Conservation (phyloP, 2,113 vertebrate species). For the Pangasianodon hypophthalmus region DNA sequence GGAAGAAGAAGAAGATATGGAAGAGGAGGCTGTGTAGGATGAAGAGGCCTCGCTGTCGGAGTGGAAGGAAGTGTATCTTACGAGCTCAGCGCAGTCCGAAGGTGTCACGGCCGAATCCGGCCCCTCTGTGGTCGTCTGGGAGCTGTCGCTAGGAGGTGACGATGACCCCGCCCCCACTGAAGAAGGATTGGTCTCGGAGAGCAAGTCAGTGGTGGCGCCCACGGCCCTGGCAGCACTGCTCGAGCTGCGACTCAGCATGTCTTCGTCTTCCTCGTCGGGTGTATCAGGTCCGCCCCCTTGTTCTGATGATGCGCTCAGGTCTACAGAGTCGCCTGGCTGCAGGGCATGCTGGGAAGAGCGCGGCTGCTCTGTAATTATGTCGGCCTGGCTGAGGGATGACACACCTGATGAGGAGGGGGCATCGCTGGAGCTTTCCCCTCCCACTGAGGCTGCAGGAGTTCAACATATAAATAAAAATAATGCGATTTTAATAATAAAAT, state of each 20-base stretch:
- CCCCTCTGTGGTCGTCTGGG: constrained; percentile 97
- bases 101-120: constrained; percentile 96
- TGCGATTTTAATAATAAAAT: too few relatives aligned
- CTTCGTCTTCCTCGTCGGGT: constrained; percentile 70
- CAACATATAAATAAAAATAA: not conserved
- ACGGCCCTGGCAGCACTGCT: constrained; percentile 80
- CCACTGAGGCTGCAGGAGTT: constrained; percentile 74
- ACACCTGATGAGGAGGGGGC: constrained; percentile 72
- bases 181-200: constrained; percentile 60
- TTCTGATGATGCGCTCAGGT: constrained; percentile 80
- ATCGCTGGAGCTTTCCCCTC: constrained; percentile 73
- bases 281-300: constrained; percentile 75
- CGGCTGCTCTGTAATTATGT: constrained; percentile 96
- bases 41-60: constrained; percentile 74
- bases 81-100: constrained; percentile 94
- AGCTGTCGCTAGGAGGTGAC: constrained; percentile 93
- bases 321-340: constrained; percentile 87
- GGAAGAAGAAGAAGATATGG: constrained; percentile 67
- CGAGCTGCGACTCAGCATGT: constrained; percentile 88
- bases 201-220: constrained; percentile 64
- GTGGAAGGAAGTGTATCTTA: constrained; percentile 73
- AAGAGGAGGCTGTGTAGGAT: constrained; percentile 66
- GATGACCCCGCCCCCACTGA: constrained; percentile 66
- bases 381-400: constrained; percentile 72
- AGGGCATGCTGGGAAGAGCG: constrained; percentile 88